These are phyloP conservation scores for Pogonophryne albipinna DNA, from an alignment of 2,797 vertebrate genomes.

Conservation along the genomic window DNA sequence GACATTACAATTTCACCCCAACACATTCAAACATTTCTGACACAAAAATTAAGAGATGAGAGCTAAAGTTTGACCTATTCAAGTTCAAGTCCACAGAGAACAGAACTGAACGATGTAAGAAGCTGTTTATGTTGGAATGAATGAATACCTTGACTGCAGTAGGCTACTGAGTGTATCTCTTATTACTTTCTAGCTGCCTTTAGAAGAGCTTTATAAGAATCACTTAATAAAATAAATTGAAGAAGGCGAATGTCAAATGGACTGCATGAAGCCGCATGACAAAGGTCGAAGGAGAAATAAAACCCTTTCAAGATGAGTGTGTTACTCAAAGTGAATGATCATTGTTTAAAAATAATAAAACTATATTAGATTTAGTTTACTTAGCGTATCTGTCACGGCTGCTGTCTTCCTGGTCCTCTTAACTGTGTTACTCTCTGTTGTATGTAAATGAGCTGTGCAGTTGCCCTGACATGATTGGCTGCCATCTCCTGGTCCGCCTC, in stretches of 20 bases:
- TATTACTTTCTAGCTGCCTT: neutral
- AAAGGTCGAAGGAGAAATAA: neutral
- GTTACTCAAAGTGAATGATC: neutral
- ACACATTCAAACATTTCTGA: slow-evolving; percentile 8
- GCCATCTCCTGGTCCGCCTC: too few species aligned
- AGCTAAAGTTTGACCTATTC: neutral
- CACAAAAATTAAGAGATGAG: neutral
- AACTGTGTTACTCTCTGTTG: too few species aligned
- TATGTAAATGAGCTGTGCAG: too few species aligned
- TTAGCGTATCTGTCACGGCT: neutral
- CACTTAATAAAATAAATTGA: neutral
- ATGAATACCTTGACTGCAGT: neutral
- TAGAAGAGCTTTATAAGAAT: neutral
- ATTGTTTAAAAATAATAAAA: neutral
- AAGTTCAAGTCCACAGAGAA: neutral
- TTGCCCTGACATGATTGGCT: too few species aligned
- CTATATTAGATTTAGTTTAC: neutral
- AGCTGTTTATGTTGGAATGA: neutral
- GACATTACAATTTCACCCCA: neutral
- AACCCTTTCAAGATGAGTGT: neutral
- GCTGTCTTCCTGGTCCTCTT: too few species aligned
- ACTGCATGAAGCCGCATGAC: neutral
- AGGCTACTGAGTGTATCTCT: neutral
- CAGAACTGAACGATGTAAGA: neutral
- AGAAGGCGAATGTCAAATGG: neutral